phyloP scores from a whole-genome alignment of 2,888 invertebrate species.

The Drosophila affinis region DNA sequence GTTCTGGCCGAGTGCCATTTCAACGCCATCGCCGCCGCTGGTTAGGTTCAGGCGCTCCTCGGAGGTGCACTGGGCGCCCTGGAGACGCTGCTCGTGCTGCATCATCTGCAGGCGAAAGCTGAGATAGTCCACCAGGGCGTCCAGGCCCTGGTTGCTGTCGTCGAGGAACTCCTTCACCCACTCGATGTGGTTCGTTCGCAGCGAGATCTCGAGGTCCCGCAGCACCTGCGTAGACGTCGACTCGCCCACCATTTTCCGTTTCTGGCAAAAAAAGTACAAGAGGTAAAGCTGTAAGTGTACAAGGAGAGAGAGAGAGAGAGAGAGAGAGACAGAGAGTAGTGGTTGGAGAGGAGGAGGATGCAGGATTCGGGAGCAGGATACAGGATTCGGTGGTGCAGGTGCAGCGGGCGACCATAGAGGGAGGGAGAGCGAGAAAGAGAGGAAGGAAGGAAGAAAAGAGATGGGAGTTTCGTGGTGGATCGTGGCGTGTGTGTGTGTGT shows the following conservation, averaged over 20 bases:
- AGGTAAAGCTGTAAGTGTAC: constrained; percentile 83
- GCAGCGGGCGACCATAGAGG: constrained; percentile 31
- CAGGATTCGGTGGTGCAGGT: constrained; percentile 41
- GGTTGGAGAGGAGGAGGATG: constrained; percentile 29
- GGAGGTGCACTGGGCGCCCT: constrained; percentile 90
- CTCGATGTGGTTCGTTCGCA: constrained; percentile 99
- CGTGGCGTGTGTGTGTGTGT: constrained; percentile 38
- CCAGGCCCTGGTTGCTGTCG: constrained; percentile 97
- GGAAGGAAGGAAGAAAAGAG: constrained; percentile 9
- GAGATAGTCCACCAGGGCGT: constrained; percentile 98
- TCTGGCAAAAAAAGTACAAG: constrained; percentile 89
- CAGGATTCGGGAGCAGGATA: constrained; percentile 28
- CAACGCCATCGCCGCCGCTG: constrained; percentile 62
- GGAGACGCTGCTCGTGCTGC: constrained; percentile 93
- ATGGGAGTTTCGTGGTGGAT: constrained; percentile 24
- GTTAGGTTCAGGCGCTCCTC: constrained; percentile 88
- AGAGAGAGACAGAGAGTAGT: constrained; percentile 15
- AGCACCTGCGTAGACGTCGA: constrained; percentile 99
- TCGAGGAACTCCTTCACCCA: constrained; percentile 99
- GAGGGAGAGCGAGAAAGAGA: constrained; percentile 20
- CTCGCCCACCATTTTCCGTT: constrained; percentile 98
- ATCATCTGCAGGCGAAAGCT: constrained; percentile 97
- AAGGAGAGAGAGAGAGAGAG: constrained; percentile 51
- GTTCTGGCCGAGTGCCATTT: constrained; percentile 82
- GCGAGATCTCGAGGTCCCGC: constrained; percentile 98